Percentiles rank a stretch among this genome's conserved stretches.
phyloP scores from a whole-genome alignment of 2,113 vertebrate species.

The Coregonus clupeaformis region DNA sequence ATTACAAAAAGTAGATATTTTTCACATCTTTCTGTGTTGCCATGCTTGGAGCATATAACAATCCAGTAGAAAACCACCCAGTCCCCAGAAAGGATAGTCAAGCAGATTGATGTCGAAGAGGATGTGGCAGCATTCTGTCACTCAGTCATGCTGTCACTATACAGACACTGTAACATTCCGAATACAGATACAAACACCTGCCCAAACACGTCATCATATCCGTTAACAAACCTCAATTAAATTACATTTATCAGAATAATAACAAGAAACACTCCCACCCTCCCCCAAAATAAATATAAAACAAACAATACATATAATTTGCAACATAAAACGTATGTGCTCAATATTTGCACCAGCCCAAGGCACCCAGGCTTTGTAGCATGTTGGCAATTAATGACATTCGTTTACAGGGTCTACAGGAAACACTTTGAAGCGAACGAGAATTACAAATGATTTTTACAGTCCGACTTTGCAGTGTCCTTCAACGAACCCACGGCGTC shows the following conservation, averaged over 20 bases:
- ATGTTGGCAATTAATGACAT: constrained; percentile 80
- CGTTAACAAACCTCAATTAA: constrained; percentile 60
- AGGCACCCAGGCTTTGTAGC: constrained; percentile 84
- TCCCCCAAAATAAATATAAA: constrained; percentile 40
- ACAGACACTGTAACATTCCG: constrained; percentile 75
- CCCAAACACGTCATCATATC: constrained; percentile 63
- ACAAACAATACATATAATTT: constrained; percentile 57
- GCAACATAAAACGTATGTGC: constrained; percentile 69
- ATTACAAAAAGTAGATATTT: constrained; percentile 82
- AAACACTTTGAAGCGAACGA: constrained; percentile 67
- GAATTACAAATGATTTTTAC: constrained; percentile 61
- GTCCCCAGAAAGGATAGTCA: constrained; percentile 73
- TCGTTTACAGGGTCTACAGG: constrained; percentile 71
- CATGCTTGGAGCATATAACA: constrained; percentile 84
- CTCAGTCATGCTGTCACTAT: constrained; percentile 79
- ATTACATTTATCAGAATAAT: constrained; percentile 66
- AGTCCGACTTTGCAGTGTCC: constrained; percentile 65
- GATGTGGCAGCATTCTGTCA: constrained; percentile 74
- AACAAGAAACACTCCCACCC: constrained; percentile 48
- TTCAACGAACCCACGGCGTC: constrained; percentile 50
- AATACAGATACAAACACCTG: constrained; percentile 77
- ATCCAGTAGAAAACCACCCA: constrained; percentile 79
- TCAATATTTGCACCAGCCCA: constrained; percentile 76
- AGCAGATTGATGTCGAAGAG: constrained; percentile 67
- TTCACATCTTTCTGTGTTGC: constrained; percentile 75